phyloP scores from a whole-genome alignment of 1,140 invertebrate genomes.

The Calosoma granatense region DNA sequence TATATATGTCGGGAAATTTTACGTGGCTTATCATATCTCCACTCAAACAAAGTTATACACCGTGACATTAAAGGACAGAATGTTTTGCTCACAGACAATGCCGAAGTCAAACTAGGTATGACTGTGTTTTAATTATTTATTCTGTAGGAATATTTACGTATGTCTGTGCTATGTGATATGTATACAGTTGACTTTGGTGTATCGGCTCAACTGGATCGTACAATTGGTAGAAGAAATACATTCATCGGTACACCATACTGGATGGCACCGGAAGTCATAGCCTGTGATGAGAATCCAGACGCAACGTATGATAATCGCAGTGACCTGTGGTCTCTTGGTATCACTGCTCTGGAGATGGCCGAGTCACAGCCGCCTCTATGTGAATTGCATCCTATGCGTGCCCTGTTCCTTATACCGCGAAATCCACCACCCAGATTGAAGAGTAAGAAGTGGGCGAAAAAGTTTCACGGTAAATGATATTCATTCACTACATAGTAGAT shows the following conservation, averaged over 20 bases:
- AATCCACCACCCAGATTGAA: conserved; percentile 95
- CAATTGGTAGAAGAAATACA: conserved; percentile 96
- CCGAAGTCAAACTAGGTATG: conserved; percentile 92
- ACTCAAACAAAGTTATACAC: conserved; percentile 98
- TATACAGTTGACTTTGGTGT: conserved; percentile 96
- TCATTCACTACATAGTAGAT: too few relatives aligned
- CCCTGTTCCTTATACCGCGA: conserved; percentile 95
- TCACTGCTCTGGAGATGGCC: conserved; percentile 99
- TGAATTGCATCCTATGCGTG: conserved; percentile 99
- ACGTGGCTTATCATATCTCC: conserved; percentile 92
- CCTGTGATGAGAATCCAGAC: conserved; percentile 99
- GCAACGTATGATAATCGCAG: conserved; percentile 99
- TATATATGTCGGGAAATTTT: conserved; percentile 98
- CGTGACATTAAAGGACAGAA: conserved; percentile 99
- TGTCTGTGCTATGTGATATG: neutral
- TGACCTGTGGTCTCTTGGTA: conserved; percentile 97
- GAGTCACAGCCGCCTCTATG: conserved; percentile 97
- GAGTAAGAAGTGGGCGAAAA: conserved; percentile 97
- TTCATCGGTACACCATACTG: conserved; percentile 99
- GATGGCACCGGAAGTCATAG: conserved; percentile 98
- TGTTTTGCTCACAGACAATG: conserved; percentile 97
- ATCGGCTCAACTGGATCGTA: conserved; percentile 96
- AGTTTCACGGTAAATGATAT: conserved; percentile 65
- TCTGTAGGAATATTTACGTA: neutral
- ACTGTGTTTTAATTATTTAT: neutral